phyloP scores from a whole-genome alignment of 2,797 vertebrate genomes.

The Pipistrellus kuhlii region DNA sequence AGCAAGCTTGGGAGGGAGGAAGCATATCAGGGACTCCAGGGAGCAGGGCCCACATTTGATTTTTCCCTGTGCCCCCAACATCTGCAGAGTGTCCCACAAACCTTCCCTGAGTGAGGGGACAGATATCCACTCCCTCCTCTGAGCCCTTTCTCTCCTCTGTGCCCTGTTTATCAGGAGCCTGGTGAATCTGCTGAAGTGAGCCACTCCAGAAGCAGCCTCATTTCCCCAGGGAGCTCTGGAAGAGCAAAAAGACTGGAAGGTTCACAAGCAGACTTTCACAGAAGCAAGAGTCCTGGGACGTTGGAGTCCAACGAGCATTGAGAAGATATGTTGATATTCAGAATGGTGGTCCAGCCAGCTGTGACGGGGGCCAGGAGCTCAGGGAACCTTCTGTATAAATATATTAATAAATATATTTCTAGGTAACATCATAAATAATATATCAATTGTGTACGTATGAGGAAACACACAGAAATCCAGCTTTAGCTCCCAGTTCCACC shows the following conservation, averaged over 20 bases:
- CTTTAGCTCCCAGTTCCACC: not conserved
- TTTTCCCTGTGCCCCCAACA: not conserved
- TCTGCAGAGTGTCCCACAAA: not conserved
- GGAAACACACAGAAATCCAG: not conserved
- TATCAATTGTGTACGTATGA: rapidly evolving
- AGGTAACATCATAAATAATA: not conserved
- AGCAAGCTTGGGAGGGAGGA: not conserved
- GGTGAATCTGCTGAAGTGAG: not conserved
- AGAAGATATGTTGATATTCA: not conserved
- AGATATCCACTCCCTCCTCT: rapidly evolving
- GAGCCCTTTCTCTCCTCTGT: not conserved
- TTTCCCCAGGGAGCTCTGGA: not conserved
- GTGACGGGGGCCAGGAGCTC: rapidly evolving
- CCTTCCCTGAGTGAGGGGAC: not conserved
- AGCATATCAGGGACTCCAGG: not conserved
- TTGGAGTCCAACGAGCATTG: not conserved
- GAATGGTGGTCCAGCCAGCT: rapidly evolving
- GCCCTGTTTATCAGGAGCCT: not conserved
- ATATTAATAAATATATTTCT: not conserved
- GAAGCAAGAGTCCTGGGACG: not conserved
- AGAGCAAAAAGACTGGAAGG: not conserved
- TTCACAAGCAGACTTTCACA: not conserved
- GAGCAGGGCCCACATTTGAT: not conserved
- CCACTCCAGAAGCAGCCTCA: not conserved
- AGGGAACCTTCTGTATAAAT: not conserved